A percentile compares a stretch with the other conserved stretches of the same genome.
phyloP scores from a whole-genome alignment of 1,140 invertebrate genomes.

The Ceratina japonica region DNA sequence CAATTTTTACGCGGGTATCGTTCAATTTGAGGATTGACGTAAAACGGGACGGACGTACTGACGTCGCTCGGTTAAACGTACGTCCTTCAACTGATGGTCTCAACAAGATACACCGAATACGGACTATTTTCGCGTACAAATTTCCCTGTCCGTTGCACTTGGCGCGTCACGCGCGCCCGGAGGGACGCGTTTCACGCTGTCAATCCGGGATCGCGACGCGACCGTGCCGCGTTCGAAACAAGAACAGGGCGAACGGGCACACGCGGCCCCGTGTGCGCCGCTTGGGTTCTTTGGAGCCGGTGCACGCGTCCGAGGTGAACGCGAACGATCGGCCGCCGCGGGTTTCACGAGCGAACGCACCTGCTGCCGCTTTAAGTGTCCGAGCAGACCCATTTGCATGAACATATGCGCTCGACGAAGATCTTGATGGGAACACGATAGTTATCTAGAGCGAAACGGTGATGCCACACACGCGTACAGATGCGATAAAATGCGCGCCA shows the following conservation, averaged over 20 bases:
- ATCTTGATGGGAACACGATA: constrained; percentile 49
- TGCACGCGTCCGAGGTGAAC: neutral
- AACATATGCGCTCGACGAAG: constrained; percentile 33
- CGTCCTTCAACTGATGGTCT: neutral
- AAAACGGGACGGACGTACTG: neutral
- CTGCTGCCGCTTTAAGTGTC: constrained; percentile 37
- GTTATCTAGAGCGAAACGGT: constrained; percentile 43
- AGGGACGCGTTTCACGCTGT: constrained; percentile 26
- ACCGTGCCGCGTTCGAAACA: neutral
- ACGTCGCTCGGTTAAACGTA: neutral
- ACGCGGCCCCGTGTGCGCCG: neutral
- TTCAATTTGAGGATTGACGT: too few species aligned
- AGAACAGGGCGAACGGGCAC: neutral
- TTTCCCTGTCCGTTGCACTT: constrained; percentile 6
- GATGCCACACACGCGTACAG: constrained; percentile 25
- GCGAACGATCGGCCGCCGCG: neutral
- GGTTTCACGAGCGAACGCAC: constrained; percentile 44
- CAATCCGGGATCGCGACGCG: constrained; percentile 8
- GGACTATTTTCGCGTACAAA: constrained; percentile 22
- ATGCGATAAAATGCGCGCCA: constrained; percentile 36
- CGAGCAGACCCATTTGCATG: constrained; percentile 44
- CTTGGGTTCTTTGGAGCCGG: too few species aligned
- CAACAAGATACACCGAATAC: constrained; percentile 25
- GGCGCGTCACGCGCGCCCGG: neutral
- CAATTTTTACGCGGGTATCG: too few species aligned